Conservation (phyloP, 2,113 vertebrate genomes). For the Periophthalmodon schlosseri region DNA sequence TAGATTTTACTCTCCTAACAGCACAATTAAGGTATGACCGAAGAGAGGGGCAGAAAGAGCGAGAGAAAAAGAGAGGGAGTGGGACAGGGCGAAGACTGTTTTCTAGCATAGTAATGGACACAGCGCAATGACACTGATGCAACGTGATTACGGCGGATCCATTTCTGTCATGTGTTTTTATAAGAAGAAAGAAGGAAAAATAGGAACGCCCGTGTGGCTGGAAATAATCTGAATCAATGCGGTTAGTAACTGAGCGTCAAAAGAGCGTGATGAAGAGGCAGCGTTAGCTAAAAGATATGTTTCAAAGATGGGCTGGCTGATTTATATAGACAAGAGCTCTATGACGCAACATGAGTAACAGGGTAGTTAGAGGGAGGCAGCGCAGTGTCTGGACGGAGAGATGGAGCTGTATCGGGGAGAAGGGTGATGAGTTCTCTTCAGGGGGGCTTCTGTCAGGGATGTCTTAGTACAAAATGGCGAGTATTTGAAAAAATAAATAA, state of each 20-base stretch:
- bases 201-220: slow-evolving; percentile 44
- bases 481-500: background rate
- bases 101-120: slow-evolving; percentile 63
- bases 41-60: background rate
- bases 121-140: slow-evolving; percentile 59
- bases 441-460: slow-evolving; percentile 6
- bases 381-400: slow-evolving; percentile 20
- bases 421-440: slow-evolving; percentile 13
- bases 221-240: slow-evolving; percentile 75
- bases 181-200: slow-evolving; percentile 29
- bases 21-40: slow-evolving; percentile 66
- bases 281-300: slow-evolving; percentile 69
- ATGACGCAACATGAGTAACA: slow-evolving; percentile 67
- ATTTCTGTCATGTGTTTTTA: slow-evolving; percentile 69
- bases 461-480: background rate
- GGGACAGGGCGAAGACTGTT: slow-evolving; percentile 19
- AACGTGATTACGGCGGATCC: slow-evolving; percentile 79
- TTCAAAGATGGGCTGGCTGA: slow-evolving; percentile 59
- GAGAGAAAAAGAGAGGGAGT: background rate
- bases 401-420: slow-evolving; percentile 23
- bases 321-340: slow-evolving; percentile 54
- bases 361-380: slow-evolving; percentile 6
- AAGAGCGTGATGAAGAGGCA: slow-evolving; percentile 61
- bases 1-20: slow-evolving; percentile 71
- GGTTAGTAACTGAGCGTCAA: slow-evolving; percentile 56